phyloP scores from a whole-genome alignment of 2,797 vertebrate species.

The Phrynocephalus vlangalii region DNA sequence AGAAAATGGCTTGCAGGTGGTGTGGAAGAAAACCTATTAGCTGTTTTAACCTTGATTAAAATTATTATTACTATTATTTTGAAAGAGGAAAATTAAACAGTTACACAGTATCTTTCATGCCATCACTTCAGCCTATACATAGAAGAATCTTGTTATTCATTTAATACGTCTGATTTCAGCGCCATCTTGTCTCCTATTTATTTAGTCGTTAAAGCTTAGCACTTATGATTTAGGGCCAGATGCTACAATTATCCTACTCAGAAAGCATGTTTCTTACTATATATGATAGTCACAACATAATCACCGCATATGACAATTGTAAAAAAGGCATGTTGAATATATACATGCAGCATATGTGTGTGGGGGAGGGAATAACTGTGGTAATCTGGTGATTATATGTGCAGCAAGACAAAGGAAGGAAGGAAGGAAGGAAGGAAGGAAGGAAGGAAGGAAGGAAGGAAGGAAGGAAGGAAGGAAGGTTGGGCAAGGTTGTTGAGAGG shows the following conservation, averaged over 20 bases:
- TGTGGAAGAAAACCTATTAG: conserved; percentile 33
- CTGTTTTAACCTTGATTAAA: conserved; percentile 52
- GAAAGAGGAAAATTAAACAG: conserved; percentile 29
- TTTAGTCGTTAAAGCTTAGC: background rate
- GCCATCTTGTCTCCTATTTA: background rate
- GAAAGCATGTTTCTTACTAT: background rate
- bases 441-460: too few species aligned
- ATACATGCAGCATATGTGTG: background rate
- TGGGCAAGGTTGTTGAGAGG: too few species aligned
- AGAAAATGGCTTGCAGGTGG: conserved; percentile 30
- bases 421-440: too few species aligned
- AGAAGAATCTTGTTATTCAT: background rate
- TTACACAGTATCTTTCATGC: background rate
- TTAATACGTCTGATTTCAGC: too few species aligned
- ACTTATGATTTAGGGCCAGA: background rate
- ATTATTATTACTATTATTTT: conserved; percentile 44
- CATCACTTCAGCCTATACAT: conserved; percentile 33
- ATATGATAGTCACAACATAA: background rate
- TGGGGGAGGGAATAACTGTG: background rate
- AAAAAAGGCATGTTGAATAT: background rate
- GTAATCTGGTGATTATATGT: background rate
- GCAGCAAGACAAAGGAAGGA: too few species aligned
- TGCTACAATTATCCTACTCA: background rate
- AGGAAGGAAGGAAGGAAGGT: too few species aligned
- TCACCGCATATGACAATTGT: background rate